A percentile compares a stretch with the other conserved stretches of the same genome.
Conservation (phyloP, 2,113 vertebrate species). For the Corynorhinus townsendii region DNA sequence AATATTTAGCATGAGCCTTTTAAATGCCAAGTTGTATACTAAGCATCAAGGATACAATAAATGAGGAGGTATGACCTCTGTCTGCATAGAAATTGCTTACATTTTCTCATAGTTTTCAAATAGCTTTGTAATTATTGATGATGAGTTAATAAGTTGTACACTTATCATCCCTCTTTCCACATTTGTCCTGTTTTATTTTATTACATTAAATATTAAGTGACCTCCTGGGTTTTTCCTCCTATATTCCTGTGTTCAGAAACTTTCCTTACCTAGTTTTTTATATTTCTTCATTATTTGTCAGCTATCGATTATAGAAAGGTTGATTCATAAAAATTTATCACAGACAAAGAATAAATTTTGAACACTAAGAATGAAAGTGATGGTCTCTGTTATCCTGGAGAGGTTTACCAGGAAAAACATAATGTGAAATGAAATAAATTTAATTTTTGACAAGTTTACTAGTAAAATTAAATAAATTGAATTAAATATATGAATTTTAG, state of each 20-base stretch:
- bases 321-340: neutral
- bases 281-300: neutral
- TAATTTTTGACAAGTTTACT: neutral
- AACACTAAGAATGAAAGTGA: neutral
- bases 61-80: neutral
- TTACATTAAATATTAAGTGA: neutral
- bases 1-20: neutral
- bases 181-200: neutral
- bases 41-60: neutral
- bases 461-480: neutral
- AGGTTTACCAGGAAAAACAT: neutral
- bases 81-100: neutral
- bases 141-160: neutral
- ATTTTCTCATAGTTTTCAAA: neutral
- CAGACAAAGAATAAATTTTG: neutral
- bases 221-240: neutral
- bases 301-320: neutral
- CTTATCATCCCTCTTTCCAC: neutral
- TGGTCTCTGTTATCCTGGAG: neutral
- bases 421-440: neutral
- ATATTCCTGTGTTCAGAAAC: neutral
- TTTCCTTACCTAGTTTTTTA: neutral
- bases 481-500: neutral
- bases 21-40: neutral
- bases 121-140: neutral